Conservation (phyloP, 2,797 vertebrate species). For the Echiichthys vipera region DNA sequence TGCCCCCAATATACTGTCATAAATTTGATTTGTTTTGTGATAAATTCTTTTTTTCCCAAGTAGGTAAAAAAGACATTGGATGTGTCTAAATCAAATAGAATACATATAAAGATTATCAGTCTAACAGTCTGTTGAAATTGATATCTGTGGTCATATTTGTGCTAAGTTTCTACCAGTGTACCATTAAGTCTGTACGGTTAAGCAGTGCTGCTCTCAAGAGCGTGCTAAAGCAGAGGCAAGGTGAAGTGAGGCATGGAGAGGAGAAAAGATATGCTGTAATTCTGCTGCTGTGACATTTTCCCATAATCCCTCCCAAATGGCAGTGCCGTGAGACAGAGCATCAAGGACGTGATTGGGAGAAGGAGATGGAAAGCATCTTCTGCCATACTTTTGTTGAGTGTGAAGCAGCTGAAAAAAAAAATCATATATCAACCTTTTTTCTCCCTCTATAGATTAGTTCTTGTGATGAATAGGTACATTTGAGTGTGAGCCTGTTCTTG, state of each 20-base stretch:
- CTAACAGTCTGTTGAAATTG: background rate
- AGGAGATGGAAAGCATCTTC: constrained; percentile 28
- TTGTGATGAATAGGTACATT: constrained; percentile 21
- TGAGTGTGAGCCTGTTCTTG: constrained; percentile 14
- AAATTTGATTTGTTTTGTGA: no score
- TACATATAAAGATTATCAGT: background rate
- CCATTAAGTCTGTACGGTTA: background rate
- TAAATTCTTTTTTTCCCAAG: no score
- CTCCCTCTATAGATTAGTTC: constrained; percentile 8
- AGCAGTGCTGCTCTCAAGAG: constrained; percentile 35
- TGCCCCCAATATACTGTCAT: no score
- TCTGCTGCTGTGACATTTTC: constrained; percentile 80
- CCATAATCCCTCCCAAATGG: constrained; percentile 76
- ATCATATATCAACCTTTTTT: constrained; percentile 49
- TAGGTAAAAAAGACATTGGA: background rate
- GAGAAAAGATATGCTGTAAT: constrained; percentile 72
- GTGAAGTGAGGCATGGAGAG: constrained; percentile 52
- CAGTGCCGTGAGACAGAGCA: constrained; percentile 54
- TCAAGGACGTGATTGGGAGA: constrained; percentile 26
- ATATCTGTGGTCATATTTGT: background rate
- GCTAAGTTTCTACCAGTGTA: constrained; percentile 9
- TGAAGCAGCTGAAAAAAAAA: constrained; percentile 51
- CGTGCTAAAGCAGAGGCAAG: constrained; percentile 39
- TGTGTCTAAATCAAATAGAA: background rate
- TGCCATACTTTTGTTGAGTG: constrained; percentile 34